A percentile compares a stretch with the other conserved stretches of the same genome.
Conservation (phyloP, 2,888 invertebrate species). For the Electrophaes corylata region DNA sequence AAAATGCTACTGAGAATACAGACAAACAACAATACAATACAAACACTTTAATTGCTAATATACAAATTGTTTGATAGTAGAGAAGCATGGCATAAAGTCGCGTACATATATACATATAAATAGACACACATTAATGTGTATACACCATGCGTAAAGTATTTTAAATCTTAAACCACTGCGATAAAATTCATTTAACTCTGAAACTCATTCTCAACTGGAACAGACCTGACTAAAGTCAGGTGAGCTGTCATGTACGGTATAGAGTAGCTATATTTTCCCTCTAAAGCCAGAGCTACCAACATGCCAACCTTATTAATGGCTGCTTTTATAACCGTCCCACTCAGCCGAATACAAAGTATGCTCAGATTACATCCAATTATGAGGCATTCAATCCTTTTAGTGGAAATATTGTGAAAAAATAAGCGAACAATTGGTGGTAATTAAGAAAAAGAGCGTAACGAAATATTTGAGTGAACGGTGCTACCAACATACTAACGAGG, state of each 20-base stretch:
- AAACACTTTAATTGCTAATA: too few relatives aligned
- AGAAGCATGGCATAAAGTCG: too few relatives aligned
- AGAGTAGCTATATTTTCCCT: conserved; percentile 29
- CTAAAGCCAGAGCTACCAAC: conserved; percentile 50
- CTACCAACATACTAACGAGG: conserved; percentile 73
- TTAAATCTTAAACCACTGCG: not conserved
- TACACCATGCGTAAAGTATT: not conserved
- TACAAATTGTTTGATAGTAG: too few relatives aligned
- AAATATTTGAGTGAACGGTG: conserved; percentile 59
- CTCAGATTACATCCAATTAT: conserved; percentile 84
- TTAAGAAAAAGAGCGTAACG: conserved; percentile 77
- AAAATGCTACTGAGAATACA: too few relatives aligned
- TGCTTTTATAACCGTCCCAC: conserved; percentile 70
- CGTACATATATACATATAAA: too few relatives aligned
- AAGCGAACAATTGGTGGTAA: conserved; percentile 75
- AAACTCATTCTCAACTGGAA: not conserved
- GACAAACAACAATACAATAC: too few relatives aligned
- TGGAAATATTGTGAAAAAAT: conserved; percentile 70
- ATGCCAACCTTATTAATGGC: conserved; percentile 61
- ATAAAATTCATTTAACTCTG: not conserved
- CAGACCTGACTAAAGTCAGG: not conserved
- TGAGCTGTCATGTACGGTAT: conserved; percentile 11
- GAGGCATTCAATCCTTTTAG: conserved; percentile 80
- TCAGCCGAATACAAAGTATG: conserved; percentile 72
- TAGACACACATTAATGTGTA: not conserved